A percentile compares a stretch with the other conserved stretches of the same genome.
phyloP scores from a whole-genome alignment of 2,113 vertebrate species.

The Poecile atricapillus region DNA sequence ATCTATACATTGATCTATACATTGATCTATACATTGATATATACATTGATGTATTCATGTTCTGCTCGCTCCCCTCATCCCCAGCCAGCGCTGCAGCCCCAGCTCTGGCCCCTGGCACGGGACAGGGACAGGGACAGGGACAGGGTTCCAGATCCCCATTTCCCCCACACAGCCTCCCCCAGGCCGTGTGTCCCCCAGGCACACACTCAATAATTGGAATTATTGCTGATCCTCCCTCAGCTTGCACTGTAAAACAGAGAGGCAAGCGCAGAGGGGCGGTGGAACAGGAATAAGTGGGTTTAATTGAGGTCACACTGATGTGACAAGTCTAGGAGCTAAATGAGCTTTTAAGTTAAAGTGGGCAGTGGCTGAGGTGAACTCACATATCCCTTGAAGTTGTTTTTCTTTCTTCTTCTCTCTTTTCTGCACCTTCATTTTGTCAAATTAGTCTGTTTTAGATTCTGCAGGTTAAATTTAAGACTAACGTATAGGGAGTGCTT shows the following conservation, averaged over 20 bases:
- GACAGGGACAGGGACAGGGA: not conserved
- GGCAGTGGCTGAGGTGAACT: not conserved
- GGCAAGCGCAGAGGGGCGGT: not conserved
- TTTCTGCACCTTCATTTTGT: not conserved
- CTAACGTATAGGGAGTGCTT: not conserved
- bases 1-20: too few species aligned
- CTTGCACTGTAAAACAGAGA: not conserved
- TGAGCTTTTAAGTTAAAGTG: not conserved
- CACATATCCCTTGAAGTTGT: not conserved
- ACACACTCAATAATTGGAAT: not conserved
- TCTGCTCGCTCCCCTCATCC: not conserved
- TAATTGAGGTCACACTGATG: slow-evolving; percentile 1
- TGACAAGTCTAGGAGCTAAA: not conserved
- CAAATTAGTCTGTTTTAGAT: not conserved
- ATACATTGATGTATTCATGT: too few species aligned
- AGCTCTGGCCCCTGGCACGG: not conserved
- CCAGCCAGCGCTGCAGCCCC: not conserved
- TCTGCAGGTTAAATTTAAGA: not conserved
- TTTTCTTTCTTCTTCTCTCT: not conserved
- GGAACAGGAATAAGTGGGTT: not conserved
- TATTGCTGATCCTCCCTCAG: not conserved
- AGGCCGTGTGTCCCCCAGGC: not conserved
- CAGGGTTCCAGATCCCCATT: not conserved
- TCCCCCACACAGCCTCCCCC: not conserved
- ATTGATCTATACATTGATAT: too few species aligned